Conservation (phyloP, 2,113 vertebrate genomes). For the Petrocephalus zakoni region DNA sequence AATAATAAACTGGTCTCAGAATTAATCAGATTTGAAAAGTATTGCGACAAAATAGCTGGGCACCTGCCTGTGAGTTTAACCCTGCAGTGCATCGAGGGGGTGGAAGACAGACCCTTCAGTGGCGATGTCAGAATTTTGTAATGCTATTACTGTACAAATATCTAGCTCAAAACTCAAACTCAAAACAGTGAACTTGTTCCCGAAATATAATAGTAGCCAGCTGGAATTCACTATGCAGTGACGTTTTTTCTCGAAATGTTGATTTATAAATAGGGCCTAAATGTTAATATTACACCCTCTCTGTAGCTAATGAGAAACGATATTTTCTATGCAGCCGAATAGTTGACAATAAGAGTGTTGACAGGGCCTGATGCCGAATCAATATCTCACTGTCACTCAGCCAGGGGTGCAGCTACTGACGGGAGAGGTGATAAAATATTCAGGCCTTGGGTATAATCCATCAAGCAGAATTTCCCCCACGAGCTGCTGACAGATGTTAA, state of each 20-base stretch:
- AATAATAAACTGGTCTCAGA: background rate
- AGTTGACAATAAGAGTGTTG: background rate
- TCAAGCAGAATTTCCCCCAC: constrained; percentile 57
- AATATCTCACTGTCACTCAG: background rate
- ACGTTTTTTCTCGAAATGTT: background rate
- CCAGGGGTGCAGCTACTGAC: background rate
- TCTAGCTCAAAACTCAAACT: background rate
- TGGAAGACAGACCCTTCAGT: background rate
- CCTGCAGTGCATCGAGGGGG: background rate
- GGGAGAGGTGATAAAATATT: constrained; percentile 8
- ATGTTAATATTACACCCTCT: background rate
- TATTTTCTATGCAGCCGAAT: background rate
- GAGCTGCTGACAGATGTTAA: constrained; percentile 67
- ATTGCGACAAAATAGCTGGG: background rate
- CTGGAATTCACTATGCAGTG: background rate
- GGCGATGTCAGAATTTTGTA: background rate
- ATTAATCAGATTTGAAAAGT: background rate
- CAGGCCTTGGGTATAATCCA: constrained; percentile 52
- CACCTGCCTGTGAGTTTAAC: background rate
- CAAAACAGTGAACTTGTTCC: background rate
- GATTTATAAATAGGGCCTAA: background rate
- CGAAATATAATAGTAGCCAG: background rate
- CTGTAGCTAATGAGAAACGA: background rate
- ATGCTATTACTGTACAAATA: background rate
- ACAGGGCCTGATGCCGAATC: background rate